A percentile compares a stretch with the other conserved stretches of the same genome.
phyloP scores from a whole-genome alignment of 2,888 invertebrate genomes.

The Caenorhabditis becei region DNA sequence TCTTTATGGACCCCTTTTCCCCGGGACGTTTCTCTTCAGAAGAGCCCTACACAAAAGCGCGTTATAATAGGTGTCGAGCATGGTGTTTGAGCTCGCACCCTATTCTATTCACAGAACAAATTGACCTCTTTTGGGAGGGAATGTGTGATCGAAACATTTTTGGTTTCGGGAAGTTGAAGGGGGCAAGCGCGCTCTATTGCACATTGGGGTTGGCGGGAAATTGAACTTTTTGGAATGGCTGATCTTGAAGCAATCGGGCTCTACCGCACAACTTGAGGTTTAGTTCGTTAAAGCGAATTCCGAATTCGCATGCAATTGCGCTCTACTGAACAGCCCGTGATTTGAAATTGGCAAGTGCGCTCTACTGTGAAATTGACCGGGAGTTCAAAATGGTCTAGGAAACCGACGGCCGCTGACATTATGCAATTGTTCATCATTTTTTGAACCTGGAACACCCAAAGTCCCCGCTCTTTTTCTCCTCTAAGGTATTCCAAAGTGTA shows the following conservation, averaged over 20 bases:
- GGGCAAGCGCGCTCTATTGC: neutral
- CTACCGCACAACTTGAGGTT: too few relatives aligned
- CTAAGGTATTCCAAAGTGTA: slow-evolving; percentile 17
- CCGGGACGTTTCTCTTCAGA: slow-evolving; percentile 14
- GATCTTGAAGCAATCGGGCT: too few relatives aligned
- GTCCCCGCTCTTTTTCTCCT: neutral
- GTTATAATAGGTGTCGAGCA: slow-evolving; percentile 53
- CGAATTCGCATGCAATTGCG: too few relatives aligned
- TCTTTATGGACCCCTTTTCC: slow-evolving; percentile 1
- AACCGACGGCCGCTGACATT: too few relatives aligned
- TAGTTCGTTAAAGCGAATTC: too few relatives aligned
- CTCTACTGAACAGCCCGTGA: too few relatives aligned
- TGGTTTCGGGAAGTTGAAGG: neutral
- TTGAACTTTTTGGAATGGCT: neutral
- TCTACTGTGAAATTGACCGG: too few relatives aligned
- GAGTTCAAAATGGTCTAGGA: too few relatives aligned
- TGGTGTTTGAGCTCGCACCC: slow-evolving; percentile 46
- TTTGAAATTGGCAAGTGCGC: too few relatives aligned
- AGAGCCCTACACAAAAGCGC: slow-evolving; percentile 29
- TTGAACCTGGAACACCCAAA: neutral
- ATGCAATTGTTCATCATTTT: too few relatives aligned
- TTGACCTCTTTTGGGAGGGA: slow-evolving; percentile 23
- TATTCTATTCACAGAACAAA: slow-evolving; percentile 25
- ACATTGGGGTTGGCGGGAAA: neutral
- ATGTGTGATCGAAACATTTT: slow-evolving; percentile 11